Evolutionary conservation across 2,888 invertebrate genomes (phyloP).

Genomic region (Rhodophaea formosa): DNA sequence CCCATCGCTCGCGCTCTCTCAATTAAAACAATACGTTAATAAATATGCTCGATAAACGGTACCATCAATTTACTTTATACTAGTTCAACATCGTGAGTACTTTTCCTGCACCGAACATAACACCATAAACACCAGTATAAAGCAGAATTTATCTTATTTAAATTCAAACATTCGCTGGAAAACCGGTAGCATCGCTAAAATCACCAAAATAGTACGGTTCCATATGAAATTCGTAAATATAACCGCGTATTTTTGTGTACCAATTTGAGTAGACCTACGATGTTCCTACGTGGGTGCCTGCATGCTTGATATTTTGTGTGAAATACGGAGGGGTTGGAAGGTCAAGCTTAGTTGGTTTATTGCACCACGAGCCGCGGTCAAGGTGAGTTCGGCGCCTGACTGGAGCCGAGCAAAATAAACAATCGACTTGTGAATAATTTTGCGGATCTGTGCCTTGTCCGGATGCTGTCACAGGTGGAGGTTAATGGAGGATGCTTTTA

Average conservation of each 20-base stretch:
- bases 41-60: no score
- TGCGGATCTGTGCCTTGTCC: constrained; percentile 44
- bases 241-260: neutral
- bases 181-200: constrained; percentile 8
- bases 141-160: neutral
- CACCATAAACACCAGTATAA: neutral
- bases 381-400: constrained; percentile 62
- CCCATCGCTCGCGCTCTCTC: no score
- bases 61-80: no score
- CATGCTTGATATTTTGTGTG: neutral
- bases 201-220: neutral
- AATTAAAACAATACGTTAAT: no score
- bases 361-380: constrained; percentile 59
- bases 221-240: neutral
- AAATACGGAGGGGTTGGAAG: constrained; percentile 40
- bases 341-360: constrained; percentile 54
- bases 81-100: neutral
- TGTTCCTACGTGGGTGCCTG: neutral
- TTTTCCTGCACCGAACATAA: neutral
- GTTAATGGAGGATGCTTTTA: constrained; percentile 33
- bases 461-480: constrained; percentile 37
- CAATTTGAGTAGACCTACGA: neutral
- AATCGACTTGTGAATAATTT: constrained; percentile 48
- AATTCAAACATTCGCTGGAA: neutral
- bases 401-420: constrained; percentile 59